A percentile compares a stretch with the other conserved stretches of the same genome.
Evolutionary conservation across 2,888 invertebrate species (phyloP).

Genomic region (Siphlonurus alternatus): DNA sequence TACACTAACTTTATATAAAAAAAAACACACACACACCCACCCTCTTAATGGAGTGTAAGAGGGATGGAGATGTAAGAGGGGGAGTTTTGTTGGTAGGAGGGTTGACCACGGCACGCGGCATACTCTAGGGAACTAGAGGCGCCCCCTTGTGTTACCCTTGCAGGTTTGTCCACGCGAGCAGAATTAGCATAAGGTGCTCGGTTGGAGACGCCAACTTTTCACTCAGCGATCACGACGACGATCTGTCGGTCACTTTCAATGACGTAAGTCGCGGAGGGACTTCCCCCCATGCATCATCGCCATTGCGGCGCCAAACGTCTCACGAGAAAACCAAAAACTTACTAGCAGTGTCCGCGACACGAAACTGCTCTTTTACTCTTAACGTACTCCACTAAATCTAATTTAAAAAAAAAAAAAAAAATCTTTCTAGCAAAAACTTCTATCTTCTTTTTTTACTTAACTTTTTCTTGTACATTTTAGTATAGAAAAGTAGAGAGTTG

Average conservation of each 20-base stretch:
- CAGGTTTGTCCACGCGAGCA: too few relatives aligned
- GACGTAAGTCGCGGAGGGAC: background rate
- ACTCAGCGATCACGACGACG: background rate
- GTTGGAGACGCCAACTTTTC: background rate
- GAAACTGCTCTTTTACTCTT: background rate
- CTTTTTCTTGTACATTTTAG: too few relatives aligned
- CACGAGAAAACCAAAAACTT: background rate
- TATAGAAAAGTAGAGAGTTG: too few relatives aligned
- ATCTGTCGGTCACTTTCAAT: background rate
- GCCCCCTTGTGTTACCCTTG: background rate
- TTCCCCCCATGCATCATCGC: background rate
- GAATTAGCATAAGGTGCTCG: too few relatives aligned
- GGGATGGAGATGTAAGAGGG: constrained; percentile 1
- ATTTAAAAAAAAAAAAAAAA: background rate
- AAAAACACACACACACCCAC: background rate
- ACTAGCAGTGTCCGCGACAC: background rate
- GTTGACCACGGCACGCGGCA: background rate
- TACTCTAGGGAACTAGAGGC: background rate
- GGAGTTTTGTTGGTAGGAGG: constrained; percentile 1
- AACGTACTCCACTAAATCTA: background rate
- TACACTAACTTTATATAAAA: background rate
- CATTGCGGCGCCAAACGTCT: background rate
- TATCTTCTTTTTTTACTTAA: background rate
- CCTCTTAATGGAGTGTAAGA: background rate
- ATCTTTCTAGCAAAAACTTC: background rate